These are phyloP conservation scores for Lamprologus sp. DNA, from an alignment of 2,113 vertebrate species.

Conservation along the genomic window DNA sequence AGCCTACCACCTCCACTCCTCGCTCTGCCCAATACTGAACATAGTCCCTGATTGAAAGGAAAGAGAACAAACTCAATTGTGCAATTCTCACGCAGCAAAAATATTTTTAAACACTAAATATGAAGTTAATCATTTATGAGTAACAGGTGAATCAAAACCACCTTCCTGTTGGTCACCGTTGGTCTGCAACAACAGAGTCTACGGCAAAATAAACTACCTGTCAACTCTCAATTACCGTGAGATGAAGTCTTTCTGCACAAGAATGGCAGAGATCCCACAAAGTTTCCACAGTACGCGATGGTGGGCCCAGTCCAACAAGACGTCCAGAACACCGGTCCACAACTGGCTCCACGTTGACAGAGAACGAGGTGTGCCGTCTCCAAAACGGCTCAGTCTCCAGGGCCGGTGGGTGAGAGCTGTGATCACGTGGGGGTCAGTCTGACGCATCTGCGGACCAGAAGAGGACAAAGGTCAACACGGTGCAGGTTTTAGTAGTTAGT, in stretches of 20 bases:
- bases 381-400: constrained; percentile 82
- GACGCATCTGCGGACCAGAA: constrained; percentile 78
- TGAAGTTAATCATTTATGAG: not conserved
- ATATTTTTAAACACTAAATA: not conserved
- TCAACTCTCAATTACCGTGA: constrained; percentile 76
- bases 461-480: not conserved
- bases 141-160: not conserved
- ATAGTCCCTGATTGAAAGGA: constrained; percentile 72
- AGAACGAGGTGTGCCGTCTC: constrained; percentile 75
- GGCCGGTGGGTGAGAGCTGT: constrained; percentile 86
- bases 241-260: constrained; percentile 85
- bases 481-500: not conserved
- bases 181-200: not conserved
- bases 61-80: not conserved
- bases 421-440: constrained; percentile 78
- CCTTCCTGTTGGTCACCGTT: not conserved
- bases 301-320: constrained; percentile 86
- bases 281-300: constrained; percentile 86
- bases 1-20: constrained; percentile 80
- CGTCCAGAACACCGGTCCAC: constrained; percentile 71
- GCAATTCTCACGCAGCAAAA: not conserved
- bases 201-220: not conserved
- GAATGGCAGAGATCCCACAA: constrained; percentile 86
- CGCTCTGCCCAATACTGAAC: constrained; percentile 82
- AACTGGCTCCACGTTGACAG: constrained; percentile 71